These are phyloP conservation scores for Pogonomyrmex californicus DNA, from an alignment of 1,140 invertebrate genomes.

Conservation along the genomic window DNA sequence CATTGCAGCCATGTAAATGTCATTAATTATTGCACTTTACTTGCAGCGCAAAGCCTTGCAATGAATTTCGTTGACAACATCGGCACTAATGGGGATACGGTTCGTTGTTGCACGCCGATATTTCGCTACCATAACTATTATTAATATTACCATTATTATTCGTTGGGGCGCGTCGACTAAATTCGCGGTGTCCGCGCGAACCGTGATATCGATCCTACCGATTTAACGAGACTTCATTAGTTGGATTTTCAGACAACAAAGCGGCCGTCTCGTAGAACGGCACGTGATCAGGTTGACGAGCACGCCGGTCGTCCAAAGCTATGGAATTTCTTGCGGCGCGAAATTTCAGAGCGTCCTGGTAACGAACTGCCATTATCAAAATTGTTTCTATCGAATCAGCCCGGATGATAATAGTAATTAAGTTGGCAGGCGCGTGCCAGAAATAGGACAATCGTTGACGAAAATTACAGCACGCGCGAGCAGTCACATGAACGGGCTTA, in stretches of 20 bases:
- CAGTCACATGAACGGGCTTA: not conserved
- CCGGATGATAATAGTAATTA: conserved; percentile 55
- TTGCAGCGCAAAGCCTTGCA: conserved; percentile 43
- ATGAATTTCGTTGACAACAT: conserved; percentile 55
- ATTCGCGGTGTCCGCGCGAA: conserved; percentile 37
- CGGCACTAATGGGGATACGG: conserved; percentile 37
- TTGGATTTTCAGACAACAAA: conserved; percentile 70
- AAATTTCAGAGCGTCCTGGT: conserved; percentile 63
- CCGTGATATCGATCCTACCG: conserved; percentile 55
- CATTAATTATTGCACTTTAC: conserved; percentile 60
- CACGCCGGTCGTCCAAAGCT: conserved; percentile 31
- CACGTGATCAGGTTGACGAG: conserved; percentile 70
- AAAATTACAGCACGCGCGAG: conserved; percentile 23
- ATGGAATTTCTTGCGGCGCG: conserved; percentile 63
- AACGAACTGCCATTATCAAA: conserved; percentile 70
- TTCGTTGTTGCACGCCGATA: conserved; percentile 18
- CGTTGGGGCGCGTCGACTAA: not conserved
- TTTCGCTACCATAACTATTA: conserved; percentile 52
- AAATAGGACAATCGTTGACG: conserved; percentile 31
- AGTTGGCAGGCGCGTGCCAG: conserved; percentile 35
- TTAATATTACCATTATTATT: conserved; percentile 62
- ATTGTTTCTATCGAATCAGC: conserved; percentile 56
- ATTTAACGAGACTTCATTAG: conserved; percentile 67
- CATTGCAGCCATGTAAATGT: conserved; percentile 33
- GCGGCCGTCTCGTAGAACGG: conserved; percentile 41